Evolutionary conservation across 2,797 vertebrate genomes (phyloP), one percentile per base, ranked within the genome.

Genomic region (Oryzias dopingdopingensis): DNA sequence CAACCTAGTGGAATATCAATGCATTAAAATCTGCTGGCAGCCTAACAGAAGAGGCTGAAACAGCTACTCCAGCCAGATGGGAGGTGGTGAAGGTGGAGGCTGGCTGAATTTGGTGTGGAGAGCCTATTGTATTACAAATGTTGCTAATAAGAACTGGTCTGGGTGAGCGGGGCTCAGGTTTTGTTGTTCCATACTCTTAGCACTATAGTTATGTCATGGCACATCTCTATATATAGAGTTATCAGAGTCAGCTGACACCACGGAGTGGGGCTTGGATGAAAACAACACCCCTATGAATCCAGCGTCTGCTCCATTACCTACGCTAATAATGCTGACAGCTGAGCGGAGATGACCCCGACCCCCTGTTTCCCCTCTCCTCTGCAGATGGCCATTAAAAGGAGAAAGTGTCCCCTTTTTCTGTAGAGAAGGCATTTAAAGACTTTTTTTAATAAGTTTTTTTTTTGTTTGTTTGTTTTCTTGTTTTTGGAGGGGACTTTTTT

Each of bases 351-450:
- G 95, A 98, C 95, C 94, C 93, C 93, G 93, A 94, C 93, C 93
- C 89, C 95, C 93, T 91, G 93, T 92, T 93, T 95, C 95, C 92
- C 93, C 94, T 95, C 94, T 96, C 95, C 94, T 95, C 94, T 96
- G 95, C 96, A 98, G 96, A 98, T 98, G 95, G 96, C 93, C 95
- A 96, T 97, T 97, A 97, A 96, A 90, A 90, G 94, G 94, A 95
- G 93, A 96, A 95, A 95, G 93, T 95, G 94, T 94, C 94, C 94
- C 93, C 94, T 93, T 93, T 94, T 94, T 92, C 84, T 88, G 75
- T 71, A 91, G 91, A 93, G 91, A 94, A 96, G 90, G 91, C 94
- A 96, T 95, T 98, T 96, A 95, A 94, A 93, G 93, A 92, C 92
- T 95, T 95, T 26, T 95, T 92, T 93, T 95, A 95, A 98, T 94